Evolutionary conservation across 2,888 invertebrate genomes (phyloP).

Genomic region (Aquatica leii): DNA sequence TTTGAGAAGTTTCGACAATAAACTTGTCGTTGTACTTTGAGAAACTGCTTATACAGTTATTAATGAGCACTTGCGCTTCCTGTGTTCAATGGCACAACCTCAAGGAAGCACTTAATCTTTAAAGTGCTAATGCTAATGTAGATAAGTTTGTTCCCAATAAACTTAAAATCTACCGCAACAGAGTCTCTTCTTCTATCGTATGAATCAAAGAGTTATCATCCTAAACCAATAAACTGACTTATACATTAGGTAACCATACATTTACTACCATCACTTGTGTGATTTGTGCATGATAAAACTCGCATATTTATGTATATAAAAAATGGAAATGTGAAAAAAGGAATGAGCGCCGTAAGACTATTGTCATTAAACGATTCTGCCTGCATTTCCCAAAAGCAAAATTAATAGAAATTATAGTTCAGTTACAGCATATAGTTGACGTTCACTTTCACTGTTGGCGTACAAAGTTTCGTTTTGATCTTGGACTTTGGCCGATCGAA

Average conservation of each 20-base stretch:
- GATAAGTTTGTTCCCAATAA: conserved; percentile 27
- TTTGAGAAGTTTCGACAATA: conserved; percentile 26
- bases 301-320: conserved; percentile 10
- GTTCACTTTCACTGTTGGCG: conserved; percentile 61
- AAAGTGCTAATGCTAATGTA: conserved; percentile 1
- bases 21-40: conserved; percentile 25
- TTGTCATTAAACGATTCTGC: conserved; percentile 48
- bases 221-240: conserved; percentile 1
- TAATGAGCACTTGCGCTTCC: neutral
- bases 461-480: conserved; percentile 59
- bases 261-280: neutral
- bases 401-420: conserved; percentile 64
- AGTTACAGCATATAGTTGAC: conserved; percentile 76
- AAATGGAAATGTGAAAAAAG: conserved; percentile 24
- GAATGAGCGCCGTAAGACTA: conserved; percentile 28
- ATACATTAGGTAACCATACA: conserved; percentile 4
- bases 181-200: conserved; percentile 1
- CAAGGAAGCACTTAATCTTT: neutral
- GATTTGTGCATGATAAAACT: neutral
- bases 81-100: neutral
- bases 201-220: too few species aligned
- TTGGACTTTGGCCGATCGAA: conserved; percentile 58
- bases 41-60: neutral
- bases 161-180: conserved; percentile 22
- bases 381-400: conserved; percentile 59